Conservation (phyloP, 2,888 invertebrate genomes). For the Amiota minor region DNA sequence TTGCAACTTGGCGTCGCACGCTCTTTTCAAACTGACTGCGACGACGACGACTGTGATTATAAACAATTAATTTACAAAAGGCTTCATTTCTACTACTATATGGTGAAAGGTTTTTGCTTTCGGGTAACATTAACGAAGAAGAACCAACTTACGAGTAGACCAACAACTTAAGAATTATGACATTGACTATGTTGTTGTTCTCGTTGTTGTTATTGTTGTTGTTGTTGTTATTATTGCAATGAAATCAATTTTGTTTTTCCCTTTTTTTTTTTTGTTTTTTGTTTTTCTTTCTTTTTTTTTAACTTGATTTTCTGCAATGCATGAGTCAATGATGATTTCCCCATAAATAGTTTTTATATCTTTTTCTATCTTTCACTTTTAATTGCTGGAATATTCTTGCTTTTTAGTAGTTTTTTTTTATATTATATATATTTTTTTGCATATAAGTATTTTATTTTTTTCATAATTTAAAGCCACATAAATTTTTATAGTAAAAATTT, state of each 20-base stretch:
- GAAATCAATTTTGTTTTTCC: too few species aligned
- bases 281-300: too few species aligned
- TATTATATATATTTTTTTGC: too few species aligned
- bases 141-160: constrained; percentile 31
- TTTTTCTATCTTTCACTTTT: neutral
- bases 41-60: constrained; percentile 55
- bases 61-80: constrained; percentile 43
- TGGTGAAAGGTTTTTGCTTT: constrained; percentile 65
- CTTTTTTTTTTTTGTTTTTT: too few species aligned
- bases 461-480: constrained; percentile 17
- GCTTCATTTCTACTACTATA: constrained; percentile 25
- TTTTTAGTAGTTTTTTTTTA: too few species aligned
- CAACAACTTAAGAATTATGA: constrained; percentile 55
- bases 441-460: constrained; percentile 7
- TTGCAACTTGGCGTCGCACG: neutral
- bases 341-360: too few species aligned
- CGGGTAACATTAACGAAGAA: constrained; percentile 41
- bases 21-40: neutral
- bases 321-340: too few species aligned
- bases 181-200: constrained; percentile 35
- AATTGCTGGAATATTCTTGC: constrained; percentile 11
- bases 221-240: constrained; percentile 30
- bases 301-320: too few species aligned
- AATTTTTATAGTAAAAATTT: constrained; percentile 15
- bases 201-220: constrained; percentile 23